A percentile compares a stretch with the other conserved stretches of the same genome.
phyloP scores from a whole-genome alignment of 1,140 invertebrate genomes.

The Marisa cornuarietis region DNA sequence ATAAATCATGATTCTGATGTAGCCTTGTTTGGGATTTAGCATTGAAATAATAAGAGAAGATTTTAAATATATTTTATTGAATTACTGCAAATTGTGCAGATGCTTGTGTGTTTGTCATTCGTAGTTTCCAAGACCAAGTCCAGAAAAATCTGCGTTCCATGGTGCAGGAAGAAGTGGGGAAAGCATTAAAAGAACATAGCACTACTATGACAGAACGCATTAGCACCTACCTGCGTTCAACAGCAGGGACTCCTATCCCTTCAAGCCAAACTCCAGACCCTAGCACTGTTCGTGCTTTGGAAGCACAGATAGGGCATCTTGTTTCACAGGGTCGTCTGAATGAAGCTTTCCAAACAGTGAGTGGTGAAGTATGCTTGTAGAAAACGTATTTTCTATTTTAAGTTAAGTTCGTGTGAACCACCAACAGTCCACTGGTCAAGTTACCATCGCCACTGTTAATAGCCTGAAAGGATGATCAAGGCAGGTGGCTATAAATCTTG shows the following conservation, averaged over 20 bases:
- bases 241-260: constrained; percentile 74
- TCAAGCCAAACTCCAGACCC: constrained; percentile 27
- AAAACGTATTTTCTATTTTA: too few species aligned
- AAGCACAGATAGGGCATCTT: constrained; percentile 65
- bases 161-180: constrained; percentile 71
- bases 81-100: background rate
- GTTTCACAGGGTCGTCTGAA: constrained; percentile 75
- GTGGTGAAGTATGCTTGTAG: background rate
- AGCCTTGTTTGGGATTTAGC: too few species aligned
- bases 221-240: constrained; percentile 73
- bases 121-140: constrained; percentile 53
- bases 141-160: constrained; percentile 47
- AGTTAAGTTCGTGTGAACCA: too few species aligned
- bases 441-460: too few species aligned
- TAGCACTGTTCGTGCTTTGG: constrained; percentile 70
- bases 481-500: too few species aligned
- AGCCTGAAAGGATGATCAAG: too few species aligned
- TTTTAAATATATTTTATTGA: too few species aligned
- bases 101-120: background rate
- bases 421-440: too few species aligned
- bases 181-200: constrained; percentile 72
- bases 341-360: constrained; percentile 81
- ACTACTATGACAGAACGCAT: constrained; percentile 71
- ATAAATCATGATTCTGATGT: too few species aligned
- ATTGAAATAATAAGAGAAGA: too few species aligned